These are phyloP conservation scores for Zosterops hypoxanthus DNA, from an alignment of 2,113 vertebrate species.

Conservation along the genomic window DNA sequence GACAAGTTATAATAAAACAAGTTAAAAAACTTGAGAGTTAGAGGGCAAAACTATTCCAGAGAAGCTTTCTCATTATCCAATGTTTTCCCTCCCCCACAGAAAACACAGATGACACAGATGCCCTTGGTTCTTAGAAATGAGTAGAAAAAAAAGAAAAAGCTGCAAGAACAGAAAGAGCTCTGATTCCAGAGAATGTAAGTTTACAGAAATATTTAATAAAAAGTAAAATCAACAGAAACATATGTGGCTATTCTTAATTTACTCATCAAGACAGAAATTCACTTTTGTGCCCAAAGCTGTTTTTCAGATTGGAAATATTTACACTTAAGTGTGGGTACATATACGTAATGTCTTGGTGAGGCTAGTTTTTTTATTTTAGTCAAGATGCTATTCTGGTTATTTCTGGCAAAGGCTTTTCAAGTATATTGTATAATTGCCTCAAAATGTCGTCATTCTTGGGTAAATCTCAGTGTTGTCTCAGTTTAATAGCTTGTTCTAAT, in stretches of 20 bases:
- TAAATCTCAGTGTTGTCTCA: neutral
- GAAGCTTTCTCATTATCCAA: neutral
- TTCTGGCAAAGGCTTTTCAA: neutral
- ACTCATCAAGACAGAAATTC: neutral
- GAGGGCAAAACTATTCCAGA: neutral
- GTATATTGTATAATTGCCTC: neutral
- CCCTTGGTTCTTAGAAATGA: conserved; percentile 72
- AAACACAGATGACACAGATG: conserved; percentile 22
- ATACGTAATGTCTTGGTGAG: neutral
- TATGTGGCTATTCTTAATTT: neutral
- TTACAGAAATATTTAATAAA: neutral
- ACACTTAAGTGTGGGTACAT: neutral
- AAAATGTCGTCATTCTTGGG: neutral
- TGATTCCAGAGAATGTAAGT: conserved; percentile 84
- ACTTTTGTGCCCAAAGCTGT: neutral
- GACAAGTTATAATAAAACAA: neutral
- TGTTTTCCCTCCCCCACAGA: conserved; percentile 54
- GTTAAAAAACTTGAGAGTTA: neutral
- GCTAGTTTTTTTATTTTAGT: neutral
- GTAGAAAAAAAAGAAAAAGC: conserved; percentile 83
- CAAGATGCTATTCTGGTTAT: neutral
- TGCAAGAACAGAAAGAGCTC: conserved; percentile 81
- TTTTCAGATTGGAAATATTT: neutral
- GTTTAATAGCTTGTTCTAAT: neutral
- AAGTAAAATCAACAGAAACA: neutral